phyloP scores from a whole-genome alignment of 2,113 vertebrate species.

The Toxotes jaculatrix region DNA sequence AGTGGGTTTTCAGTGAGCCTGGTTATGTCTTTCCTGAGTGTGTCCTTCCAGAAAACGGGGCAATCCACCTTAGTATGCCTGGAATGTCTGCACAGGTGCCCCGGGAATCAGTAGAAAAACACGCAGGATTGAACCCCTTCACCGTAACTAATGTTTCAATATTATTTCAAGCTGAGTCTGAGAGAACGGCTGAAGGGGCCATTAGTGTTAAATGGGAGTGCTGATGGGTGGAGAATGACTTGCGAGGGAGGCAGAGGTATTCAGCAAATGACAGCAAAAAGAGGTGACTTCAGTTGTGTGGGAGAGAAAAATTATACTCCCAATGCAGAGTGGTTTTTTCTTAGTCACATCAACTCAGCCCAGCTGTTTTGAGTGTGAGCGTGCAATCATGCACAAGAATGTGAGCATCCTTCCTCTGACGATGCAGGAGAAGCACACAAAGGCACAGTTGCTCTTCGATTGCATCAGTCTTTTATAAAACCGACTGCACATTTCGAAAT shows the following conservation, averaged over 20 bases:
- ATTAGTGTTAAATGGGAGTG: conserved; percentile 47
- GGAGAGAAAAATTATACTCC: conserved; percentile 3
- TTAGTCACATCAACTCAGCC: conserved; percentile 16
- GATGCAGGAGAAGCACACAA: conserved; percentile 20
- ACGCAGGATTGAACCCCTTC: conserved; percentile 36
- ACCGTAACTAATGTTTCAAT: conserved; percentile 54
- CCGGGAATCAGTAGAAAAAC: conserved; percentile 47
- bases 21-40: conserved; percentile 1
- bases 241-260: conserved; percentile 34
- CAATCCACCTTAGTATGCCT: conserved; percentile 58
- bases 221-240: conserved; percentile 48
- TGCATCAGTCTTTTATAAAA: conserved; percentile 52
- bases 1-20: conserved; percentile 11
- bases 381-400: conserved; percentile 25
- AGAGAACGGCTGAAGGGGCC: conserved; percentile 31
- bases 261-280: conserved; percentile 17
- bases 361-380: conserved; percentile 33
- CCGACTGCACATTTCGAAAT: conserved; percentile 49
- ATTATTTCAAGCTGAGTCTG: conserved; percentile 51
- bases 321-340: not conserved
- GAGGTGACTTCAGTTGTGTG: conserved; percentile 16
- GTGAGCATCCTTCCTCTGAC: conserved; percentile 24
- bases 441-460: conserved; percentile 12
- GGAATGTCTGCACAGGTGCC: conserved; percentile 73
- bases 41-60: conserved; percentile 40